Conservation (phyloP, 1,140 invertebrate genomes). For the Caenorhabditis brenneri region DNA sequence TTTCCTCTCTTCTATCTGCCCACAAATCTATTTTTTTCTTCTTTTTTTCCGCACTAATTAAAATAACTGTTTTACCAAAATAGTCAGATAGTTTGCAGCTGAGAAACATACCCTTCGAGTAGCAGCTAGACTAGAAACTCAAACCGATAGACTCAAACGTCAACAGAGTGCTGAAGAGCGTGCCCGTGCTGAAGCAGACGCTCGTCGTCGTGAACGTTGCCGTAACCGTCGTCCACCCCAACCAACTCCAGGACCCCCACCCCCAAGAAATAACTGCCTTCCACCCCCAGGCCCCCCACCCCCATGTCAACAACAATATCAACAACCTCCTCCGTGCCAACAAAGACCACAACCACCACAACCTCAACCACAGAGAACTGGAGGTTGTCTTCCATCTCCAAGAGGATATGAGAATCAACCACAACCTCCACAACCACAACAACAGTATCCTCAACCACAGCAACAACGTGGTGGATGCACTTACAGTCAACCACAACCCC, state of each 20-base stretch:
- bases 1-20: too few species aligned
- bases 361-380: not conserved
- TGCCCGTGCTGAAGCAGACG: slow-evolving; percentile 9
- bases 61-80: slow-evolving; percentile 28
- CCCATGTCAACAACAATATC: slow-evolving; percentile 3
- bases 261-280: slow-evolving; percentile 28
- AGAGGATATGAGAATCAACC: slow-evolving; percentile 28
- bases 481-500: slow-evolving; percentile 29
- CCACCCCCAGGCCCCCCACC: slow-evolving; percentile 13
- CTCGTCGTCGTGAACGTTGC: slow-evolving; percentile 29
- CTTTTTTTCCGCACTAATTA: not conserved
- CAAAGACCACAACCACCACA: slow-evolving; percentile 10
- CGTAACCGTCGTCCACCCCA: slow-evolving; percentile 17
- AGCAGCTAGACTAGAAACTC: slow-evolving; percentile 42
- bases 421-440: slow-evolving; percentile 14
- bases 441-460: not conserved
- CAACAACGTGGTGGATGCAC: slow-evolving; percentile 17
- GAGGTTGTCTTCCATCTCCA: slow-evolving; percentile 27
- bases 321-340: slow-evolving; percentile 3
- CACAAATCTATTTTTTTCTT: not conserved
- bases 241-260: slow-evolving; percentile 33
- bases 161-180: slow-evolving; percentile 25
- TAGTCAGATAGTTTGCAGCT: slow-evolving; percentile 24
- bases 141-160: slow-evolving; percentile 25
- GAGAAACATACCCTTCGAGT: slow-evolving; percentile 40